phyloP scores from a whole-genome alignment of 2,797 vertebrate species.

The Lerista edwardsae region DNA sequence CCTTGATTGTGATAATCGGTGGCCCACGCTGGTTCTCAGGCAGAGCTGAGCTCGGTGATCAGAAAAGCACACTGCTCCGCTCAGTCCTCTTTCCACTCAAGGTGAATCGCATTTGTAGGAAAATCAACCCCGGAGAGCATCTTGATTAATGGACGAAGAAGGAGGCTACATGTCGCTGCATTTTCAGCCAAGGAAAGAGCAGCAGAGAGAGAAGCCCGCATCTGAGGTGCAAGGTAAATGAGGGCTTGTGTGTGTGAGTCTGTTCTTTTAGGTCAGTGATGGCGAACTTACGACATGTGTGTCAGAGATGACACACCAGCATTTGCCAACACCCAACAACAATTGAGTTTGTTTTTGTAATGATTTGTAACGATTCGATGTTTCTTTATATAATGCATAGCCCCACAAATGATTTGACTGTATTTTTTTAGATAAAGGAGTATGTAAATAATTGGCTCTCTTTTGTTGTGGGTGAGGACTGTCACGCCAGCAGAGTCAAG shows the following conservation, averaged over 20 bases:
- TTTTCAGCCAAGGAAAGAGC: not conserved
- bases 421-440: too few species aligned
- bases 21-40: not conserved
- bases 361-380: too few species aligned
- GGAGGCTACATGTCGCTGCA: not conserved
- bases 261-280: too few species aligned
- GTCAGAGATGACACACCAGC: too few species aligned
- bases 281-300: too few species aligned
- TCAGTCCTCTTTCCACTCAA: not conserved
- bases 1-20: not conserved
- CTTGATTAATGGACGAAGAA: not conserved
- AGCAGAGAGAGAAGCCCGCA: not conserved
- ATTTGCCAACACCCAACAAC: too few species aligned
- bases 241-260: not conserved
- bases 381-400: too few species aligned
- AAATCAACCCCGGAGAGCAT: not conserved
- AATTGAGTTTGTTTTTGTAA: too few species aligned
- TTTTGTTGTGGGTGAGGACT: too few species aligned
- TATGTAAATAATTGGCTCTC: too few species aligned
- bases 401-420: too few species aligned
- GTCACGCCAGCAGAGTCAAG: too few species aligned
- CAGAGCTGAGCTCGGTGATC: not conserved
- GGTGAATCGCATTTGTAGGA: not conserved
- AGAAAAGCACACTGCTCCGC: not conserved
- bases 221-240: not conserved